Conservation (phyloP, 1,140 invertebrate genomes). For the Ladona fulva region DNA sequence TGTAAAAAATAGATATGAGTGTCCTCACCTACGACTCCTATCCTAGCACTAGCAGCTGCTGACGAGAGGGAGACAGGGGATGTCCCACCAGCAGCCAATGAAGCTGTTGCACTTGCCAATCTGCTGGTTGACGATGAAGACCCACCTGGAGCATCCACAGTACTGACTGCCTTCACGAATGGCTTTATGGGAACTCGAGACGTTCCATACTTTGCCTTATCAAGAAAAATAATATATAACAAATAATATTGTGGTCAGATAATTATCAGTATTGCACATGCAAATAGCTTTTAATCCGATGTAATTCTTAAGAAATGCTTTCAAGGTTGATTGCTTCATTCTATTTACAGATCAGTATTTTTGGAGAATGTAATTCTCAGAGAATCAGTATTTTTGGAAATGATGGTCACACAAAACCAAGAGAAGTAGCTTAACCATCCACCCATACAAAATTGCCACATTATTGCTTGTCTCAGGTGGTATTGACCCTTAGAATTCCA, state of each 20-base stretch:
- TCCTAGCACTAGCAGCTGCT: neutral
- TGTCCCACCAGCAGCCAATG: neutral
- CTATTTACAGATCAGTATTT: no score
- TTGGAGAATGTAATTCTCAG: no score
- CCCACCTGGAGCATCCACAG: neutral
- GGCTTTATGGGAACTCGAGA: conserved; percentile 13
- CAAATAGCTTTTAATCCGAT: no score
- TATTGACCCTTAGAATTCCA: no score
- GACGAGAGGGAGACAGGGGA: neutral
- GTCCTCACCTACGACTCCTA: neutral
- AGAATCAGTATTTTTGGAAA: no score
- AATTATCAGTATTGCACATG: no score
- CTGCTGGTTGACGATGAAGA: neutral
- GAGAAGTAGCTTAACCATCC: no score
- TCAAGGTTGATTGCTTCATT: no score
- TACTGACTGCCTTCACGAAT: conserved; percentile 12
- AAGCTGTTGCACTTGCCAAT: neutral
- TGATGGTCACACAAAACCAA: no score
- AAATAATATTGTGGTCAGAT: neutral
- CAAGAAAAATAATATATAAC: neutral
- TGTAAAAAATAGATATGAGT: neutral
- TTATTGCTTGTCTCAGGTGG: no score
- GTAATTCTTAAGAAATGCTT: no score
- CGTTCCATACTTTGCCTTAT: conserved; percentile 22
- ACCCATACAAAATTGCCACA: no score